phyloP scores from a whole-genome alignment of 2,888 invertebrate genomes.

The Pollenia griseotomentosa region DNA sequence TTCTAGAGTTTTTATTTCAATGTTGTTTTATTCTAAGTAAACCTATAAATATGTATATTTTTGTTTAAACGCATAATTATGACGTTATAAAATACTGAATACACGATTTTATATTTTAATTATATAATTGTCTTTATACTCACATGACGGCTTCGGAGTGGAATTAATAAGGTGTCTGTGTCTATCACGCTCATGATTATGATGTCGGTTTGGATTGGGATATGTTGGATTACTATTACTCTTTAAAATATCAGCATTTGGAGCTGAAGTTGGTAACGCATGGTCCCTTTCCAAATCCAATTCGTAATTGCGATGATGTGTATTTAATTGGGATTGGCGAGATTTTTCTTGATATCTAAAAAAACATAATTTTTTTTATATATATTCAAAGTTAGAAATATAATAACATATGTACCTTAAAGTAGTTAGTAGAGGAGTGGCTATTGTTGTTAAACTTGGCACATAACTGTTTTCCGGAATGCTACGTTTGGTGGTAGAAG shows the following conservation, averaged over 20 bases:
- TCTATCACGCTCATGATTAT: conserved; percentile 82
- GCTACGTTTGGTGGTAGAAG: conserved; percentile 88
- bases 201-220: conserved; percentile 88
- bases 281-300: conserved; percentile 90
- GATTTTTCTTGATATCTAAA: conserved; percentile 81
- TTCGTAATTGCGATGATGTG: conserved; percentile 86
- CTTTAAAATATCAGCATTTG: conserved; percentile 91
- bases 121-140: conserved; percentile 54
- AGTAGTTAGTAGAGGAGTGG: conserved; percentile 87
- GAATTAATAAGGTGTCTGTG: conserved; percentile 82
- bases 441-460: conserved; percentile 87
- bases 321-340: conserved; percentile 81
- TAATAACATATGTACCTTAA: conserved; percentile 82
- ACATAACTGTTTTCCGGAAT: conserved; percentile 87
- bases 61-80: too few species aligned
- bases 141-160: conserved; percentile 83
- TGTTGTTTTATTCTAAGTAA: too few species aligned
- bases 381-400: neutral
- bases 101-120: neutral
- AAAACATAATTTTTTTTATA: conserved; percentile 3
- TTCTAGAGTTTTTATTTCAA: too few species aligned
- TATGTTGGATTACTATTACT: conserved; percentile 91
- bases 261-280: conserved; percentile 90
- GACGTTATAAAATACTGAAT: too few species aligned
- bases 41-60: too few species aligned